Evolutionary conservation across 2,797 vertebrate species (phyloP), one percentile per base, ranked within the genome.

Genomic region (Synaphobranchus kaupii): DNA sequence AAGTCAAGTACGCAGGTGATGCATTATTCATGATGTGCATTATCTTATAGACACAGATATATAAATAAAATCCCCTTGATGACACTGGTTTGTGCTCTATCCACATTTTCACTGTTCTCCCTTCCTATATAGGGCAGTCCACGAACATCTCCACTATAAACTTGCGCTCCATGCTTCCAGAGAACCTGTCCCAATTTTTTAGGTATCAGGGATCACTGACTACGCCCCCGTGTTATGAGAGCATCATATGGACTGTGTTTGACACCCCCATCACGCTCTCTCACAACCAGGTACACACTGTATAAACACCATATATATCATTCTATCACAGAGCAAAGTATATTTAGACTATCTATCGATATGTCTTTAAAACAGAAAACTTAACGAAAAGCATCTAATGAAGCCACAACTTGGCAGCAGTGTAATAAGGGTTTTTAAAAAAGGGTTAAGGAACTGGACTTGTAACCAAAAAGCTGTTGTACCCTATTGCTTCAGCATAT

Each of bases 141-240:
- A 97, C 96, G 76, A 92, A 90, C 44, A 95, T 99, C 52, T 87
- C 86, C 0, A 92, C 83, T 28, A 88, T 98, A 12, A 86, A 98
- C 0, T 85, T 98, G 85, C 94, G 92, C 80, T 93, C 96, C 88
- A 97, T 99, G 98, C 94, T 99, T 25, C 97, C 98, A 0, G 92
- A 95, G 90, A 95, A 98, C 93, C 89, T 96, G 6, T 90, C 90
- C 0, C 91, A 96, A 63, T 98, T 98, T 95, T 99, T 97, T 92
- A 95, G 95, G 84, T 99, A 99, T 89, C 39, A 93, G 0, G 98
- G 98, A 25, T 99, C 98, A 0, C 96, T 99, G 84, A 98, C 98
- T 66, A 98, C 98, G 0, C 98, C 98, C 0, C 98, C 98, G 0
- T 99, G 98, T 91, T 97, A 94, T 0, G 97, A 99, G 94, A 98